Evolutionary conservation across 2,888 invertebrate species (phyloP), one percentile per base, ranked within the genome.

Genomic region (Drosophila birchii): DNA sequence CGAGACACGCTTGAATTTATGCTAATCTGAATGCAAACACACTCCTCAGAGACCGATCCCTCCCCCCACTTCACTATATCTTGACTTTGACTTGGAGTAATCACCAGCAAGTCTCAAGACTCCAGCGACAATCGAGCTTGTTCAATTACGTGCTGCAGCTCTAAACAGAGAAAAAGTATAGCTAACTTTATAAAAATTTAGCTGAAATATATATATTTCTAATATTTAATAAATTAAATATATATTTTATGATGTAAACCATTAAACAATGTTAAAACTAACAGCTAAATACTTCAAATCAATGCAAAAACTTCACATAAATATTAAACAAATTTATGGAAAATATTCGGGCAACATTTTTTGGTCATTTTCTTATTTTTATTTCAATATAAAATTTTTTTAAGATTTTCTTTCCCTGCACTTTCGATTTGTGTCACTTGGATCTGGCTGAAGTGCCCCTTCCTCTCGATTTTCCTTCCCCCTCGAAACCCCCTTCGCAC

Each of bases 1-100:
- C 45, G 47, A 70, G 55, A 47, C 39, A 29, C 26, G 67, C 70
- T 79, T 88, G 78, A 88, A 85, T 86, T 89, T 86, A 86, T 86
- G 86, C 86, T 89, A 86, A 86, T 86, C 88, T 68, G 59, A 41
- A 70, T 76, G 77, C 69, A 76, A 75, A 75, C 68, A 72, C 56
- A 62, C 51, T 63, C 61, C 34, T 49, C 51, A 18, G 64, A 32
- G 66, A 64, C 47, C 29, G 36, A 26, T 9, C 34, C 12, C 34
- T 3, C 32, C 32, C 49, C 36, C 18, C 47, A n/a, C 51, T 51
- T 39, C 26, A 14, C 49, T 74, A 62, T 71, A 66, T 39, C 75
- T 60, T 64, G 43, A 56, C 64, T 75, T 76, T 76, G 75, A 76
- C 75, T 59, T 56, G 75, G 53, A 80, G 77, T 87, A 89, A 84